Percentiles rank a stretch among this genome's conserved stretches.
Conservation (phyloP, 2,113 vertebrate species). For the Calonectris borealis region DNA sequence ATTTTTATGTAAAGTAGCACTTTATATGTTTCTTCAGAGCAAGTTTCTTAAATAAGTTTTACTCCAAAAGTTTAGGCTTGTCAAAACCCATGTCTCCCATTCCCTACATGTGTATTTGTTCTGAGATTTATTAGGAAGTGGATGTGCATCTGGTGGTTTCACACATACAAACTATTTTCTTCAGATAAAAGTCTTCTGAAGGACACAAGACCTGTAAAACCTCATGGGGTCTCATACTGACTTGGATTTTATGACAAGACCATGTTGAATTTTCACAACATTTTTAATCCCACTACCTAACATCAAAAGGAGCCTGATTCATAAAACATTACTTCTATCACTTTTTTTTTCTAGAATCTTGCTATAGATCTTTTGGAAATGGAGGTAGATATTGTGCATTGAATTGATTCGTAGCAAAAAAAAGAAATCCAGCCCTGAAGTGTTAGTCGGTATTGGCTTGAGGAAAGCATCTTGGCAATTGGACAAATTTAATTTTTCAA, state of each 20-base stretch:
- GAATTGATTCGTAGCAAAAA: not conserved
- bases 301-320: constrained; percentile 47
- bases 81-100: not conserved
- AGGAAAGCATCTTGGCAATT: not conserved
- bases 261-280: constrained; percentile 37
- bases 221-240: not conserved
- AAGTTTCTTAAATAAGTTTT: not conserved
- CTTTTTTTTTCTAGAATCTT: not conserved
- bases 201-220: not conserved
- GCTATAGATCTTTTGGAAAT: constrained; percentile 32
- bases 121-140: not conserved
- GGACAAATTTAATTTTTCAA: not conserved
- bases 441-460: not conserved
- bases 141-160: not conserved
- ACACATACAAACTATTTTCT: not conserved
- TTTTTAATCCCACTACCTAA: constrained; percentile 31
- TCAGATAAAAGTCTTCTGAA: constrained; percentile 30
- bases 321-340: constrained; percentile 38
- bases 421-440: not conserved
- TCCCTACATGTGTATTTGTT: not conserved
- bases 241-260: constrained; percentile 11
- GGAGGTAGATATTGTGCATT: not conserved
- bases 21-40: not conserved
- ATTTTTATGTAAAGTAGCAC: not conserved
- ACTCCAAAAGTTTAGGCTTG: not conserved